Base-by-base conservation (phyloP, 2,797 vertebrate species). In the Cygnus olor region DNA sequence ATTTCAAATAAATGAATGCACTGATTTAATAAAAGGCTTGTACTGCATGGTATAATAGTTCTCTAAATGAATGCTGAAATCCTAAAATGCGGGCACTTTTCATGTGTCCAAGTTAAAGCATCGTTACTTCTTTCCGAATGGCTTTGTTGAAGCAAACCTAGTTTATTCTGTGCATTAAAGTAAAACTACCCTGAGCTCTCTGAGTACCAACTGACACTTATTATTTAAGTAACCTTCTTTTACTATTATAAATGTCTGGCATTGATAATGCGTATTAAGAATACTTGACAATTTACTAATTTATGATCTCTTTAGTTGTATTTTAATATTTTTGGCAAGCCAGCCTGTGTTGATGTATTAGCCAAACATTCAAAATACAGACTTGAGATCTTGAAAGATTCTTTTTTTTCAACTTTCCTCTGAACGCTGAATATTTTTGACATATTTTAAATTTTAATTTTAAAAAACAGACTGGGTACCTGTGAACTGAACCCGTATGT, bases 291-390 rank as follows among this genome's bases (percentile, higher is more conserved):
- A 96, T 95, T 97, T 94, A 97, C 95, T 98, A 97, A 97, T 98
- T 97, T 97, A 97, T 97, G 88, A 97, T 97, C 77, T 96, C 97
- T 97, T 94, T 92, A 90, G 89, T 97, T 95, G 73, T 98, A 96
- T 97, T 97, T 97, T 97, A 89, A 88, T 97, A 94, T 95, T 96
- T 98, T 96, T 97, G 96, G 96, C 96, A 98, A 95, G 95, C 68
- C 95, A 97, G 93, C 88, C 96, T 93, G 95, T 96, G 94, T 97
- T 97, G 95, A 97, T 97, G 92, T 93, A 97, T 97, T 97, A 97
- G 94, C 96, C 96, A 96, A 94, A 83, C 94, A 96, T 97, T 96
- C 91, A 96, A 93, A 97, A 90, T 96, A 95, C 96, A 97, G 97
- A 96, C 95, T 95, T 97, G 95, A 97, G 95, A 96, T 96, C 93